Evolutionary conservation across 2,888 invertebrate species (phyloP).

Genomic region (Cataglyphis altisquamis): DNA sequence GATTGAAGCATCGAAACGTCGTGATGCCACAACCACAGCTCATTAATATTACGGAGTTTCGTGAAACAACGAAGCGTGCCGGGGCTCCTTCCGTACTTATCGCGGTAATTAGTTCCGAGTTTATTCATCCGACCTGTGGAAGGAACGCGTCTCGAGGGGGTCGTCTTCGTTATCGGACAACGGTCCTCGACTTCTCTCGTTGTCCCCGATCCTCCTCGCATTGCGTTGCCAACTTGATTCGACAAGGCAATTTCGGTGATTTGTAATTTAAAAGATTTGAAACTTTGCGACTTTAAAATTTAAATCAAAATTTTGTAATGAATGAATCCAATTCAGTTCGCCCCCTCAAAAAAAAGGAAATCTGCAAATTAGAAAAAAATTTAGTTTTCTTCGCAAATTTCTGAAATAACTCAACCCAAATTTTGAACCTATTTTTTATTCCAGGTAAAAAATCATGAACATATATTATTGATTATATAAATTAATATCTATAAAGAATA

Average conservation of each 20-base stretch:
- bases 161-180: conserved; percentile 56
- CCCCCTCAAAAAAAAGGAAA: neutral
- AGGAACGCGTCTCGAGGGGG: conserved; percentile 37
- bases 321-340: neutral
- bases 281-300: conserved; percentile 1
- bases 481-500: neutral
- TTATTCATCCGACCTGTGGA: conserved; percentile 40
- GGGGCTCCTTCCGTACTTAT: conserved; percentile 52
- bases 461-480: neutral
- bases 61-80: conserved; percentile 37
- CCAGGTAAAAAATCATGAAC: neutral
- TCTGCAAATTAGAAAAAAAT: neutral
- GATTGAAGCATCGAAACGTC: conserved; percentile 40
- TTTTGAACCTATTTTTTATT: neutral
- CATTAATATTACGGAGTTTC: conserved; percentile 40
- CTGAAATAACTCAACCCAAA: neutral
- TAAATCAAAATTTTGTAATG: neutral
- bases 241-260: neutral
- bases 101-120: conserved; percentile 62
- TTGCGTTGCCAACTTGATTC: neutral
- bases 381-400: neutral
- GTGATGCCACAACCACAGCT: conserved; percentile 23
- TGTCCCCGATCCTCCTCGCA: neutral
- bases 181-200: conserved; percentile 53
- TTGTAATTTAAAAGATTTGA: neutral